Evolutionary conservation across 2,113 vertebrate genomes (phyloP), one percentile per base, ranked within the genome.

Genomic region (Eubucco bourcierii): DNA sequence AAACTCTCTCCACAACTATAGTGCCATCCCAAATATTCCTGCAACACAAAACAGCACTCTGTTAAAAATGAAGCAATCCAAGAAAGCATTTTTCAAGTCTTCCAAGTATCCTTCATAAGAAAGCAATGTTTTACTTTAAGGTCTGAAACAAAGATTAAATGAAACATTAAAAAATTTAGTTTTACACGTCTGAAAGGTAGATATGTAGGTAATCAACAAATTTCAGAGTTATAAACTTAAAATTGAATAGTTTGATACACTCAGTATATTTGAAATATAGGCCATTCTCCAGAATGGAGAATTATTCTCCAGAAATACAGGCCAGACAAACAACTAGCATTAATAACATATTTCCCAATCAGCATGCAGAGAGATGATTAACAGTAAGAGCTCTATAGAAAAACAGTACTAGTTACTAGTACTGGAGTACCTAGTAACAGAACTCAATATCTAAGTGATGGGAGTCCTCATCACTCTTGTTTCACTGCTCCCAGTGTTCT

Each of bases 11-110:
- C 91, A 98, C 95, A n/a, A 98, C 98, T 82, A 99, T 98, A 90
- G 98, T 99, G 60, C 98, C 98, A 91, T 99, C 99, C 99, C 99
- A 99, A 95, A 99, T 99, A 95, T 99, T 99, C 95, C 99, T 99
- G 97, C 28, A 96, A 97, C 37, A 96, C 20, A 78, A 80, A 71
- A 80, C 1, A 88, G 63, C 70, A 85, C 65, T 23, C 15, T 67
- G 61, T 97, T 92, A 95, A 90, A 87, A 52, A 21, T 14, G 46
- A 47, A 66, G 5, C 71, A 65, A 91, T 60, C 58, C 31, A 88
- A 76, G 10, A 47, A 87, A 47, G 27, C 17, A 70, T 17, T 82
- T 61, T 74, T 1, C 19, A 74, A 74, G 6, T 37, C 7, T 59
- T 70, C 41, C 46, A 39, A 1, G 4, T 37, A 33, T 10, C 68